Conservation (phyloP, 2,888 invertebrate genomes). For the Trimorus sp. region DNA sequence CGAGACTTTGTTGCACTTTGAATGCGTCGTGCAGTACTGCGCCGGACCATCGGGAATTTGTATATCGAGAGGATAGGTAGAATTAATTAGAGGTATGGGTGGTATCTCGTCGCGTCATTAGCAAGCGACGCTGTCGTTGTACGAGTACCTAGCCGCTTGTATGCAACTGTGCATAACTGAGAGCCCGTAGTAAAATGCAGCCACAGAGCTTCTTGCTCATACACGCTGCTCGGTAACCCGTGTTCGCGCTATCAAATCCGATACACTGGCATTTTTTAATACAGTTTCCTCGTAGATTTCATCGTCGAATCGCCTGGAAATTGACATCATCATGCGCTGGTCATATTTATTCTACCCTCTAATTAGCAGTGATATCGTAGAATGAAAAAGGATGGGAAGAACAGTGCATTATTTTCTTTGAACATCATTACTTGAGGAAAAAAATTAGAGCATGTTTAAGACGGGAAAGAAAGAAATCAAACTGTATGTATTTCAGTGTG, state of each 20-base stretch:
- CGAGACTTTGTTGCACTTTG: constrained; percentile 60
- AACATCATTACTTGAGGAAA: too few relatives aligned
- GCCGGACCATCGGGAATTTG: constrained; percentile 74
- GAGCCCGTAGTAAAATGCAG: constrained; percentile 70
- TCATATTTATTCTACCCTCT: neutral
- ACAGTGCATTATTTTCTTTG: too few relatives aligned
- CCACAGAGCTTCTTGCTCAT: constrained; percentile 60
- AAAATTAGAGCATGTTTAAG: too few relatives aligned
- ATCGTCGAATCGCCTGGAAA: constrained; percentile 15
- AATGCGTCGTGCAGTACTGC: constrained; percentile 58
- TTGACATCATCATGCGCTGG: constrained; percentile 12
- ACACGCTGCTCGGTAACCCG: constrained; percentile 41
- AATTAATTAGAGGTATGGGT: constrained; percentile 81
- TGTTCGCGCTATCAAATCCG: constrained; percentile 40
- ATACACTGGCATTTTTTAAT: constrained; percentile 21
- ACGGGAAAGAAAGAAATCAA: too few relatives aligned
- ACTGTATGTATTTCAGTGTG: too few relatives aligned
- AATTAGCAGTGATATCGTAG: too few relatives aligned
- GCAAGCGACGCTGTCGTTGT: constrained; percentile 77
- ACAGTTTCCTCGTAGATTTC: neutral
- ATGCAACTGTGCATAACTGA: constrained; percentile 75
- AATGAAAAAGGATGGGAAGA: too few relatives aligned
- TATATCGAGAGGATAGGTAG: constrained; percentile 79
- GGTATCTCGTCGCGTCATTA: constrained; percentile 80
- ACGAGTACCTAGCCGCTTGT: constrained; percentile 70